Evolutionary conservation across 2,113 vertebrate genomes (phyloP).

Genomic region (Psittacula cyanocephala): DNA sequence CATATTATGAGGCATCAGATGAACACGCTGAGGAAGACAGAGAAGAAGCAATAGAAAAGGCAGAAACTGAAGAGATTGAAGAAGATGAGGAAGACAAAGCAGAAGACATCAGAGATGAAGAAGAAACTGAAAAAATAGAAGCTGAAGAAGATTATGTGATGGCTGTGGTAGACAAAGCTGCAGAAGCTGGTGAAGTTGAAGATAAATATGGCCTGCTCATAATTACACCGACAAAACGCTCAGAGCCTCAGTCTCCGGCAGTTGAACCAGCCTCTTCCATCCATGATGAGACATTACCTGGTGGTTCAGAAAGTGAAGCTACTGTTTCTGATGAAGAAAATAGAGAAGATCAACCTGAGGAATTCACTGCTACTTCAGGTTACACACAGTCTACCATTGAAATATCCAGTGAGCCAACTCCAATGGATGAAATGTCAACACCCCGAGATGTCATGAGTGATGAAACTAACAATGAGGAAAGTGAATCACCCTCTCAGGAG

Average conservation of each 20-base stretch:
- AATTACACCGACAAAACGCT: constrained; percentile 74
- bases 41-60: constrained; percentile 75
- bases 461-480: constrained; percentile 90
- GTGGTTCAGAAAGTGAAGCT: constrained; percentile 85
- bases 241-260: constrained; percentile 81
- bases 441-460: constrained; percentile 90
- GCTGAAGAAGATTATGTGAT: constrained; percentile 72
- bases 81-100: constrained; percentile 76
- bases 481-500: constrained; percentile 86
- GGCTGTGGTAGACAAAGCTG: constrained; percentile 76
- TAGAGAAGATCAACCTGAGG: constrained; percentile 85
- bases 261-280: constrained; percentile 80
- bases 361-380: constrained; percentile 88
- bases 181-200: constrained; percentile 63
- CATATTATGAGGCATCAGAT: constrained; percentile 66
- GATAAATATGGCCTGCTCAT: constrained; percentile 70
- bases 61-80: constrained; percentile 72
- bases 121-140: constrained; percentile 68
- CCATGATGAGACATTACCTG: constrained; percentile 86
- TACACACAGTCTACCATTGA: constrained; percentile 92
- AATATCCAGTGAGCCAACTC: constrained; percentile 92
- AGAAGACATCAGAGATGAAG: constrained; percentile 71
- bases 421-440: constrained; percentile 95
- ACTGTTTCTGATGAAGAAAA: constrained; percentile 91
- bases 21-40: constrained; percentile 76